These are phyloP conservation scores for Danaus chrysippus DNA, from an alignment of 2,888 invertebrate genomes.

Conservation along the genomic window DNA sequence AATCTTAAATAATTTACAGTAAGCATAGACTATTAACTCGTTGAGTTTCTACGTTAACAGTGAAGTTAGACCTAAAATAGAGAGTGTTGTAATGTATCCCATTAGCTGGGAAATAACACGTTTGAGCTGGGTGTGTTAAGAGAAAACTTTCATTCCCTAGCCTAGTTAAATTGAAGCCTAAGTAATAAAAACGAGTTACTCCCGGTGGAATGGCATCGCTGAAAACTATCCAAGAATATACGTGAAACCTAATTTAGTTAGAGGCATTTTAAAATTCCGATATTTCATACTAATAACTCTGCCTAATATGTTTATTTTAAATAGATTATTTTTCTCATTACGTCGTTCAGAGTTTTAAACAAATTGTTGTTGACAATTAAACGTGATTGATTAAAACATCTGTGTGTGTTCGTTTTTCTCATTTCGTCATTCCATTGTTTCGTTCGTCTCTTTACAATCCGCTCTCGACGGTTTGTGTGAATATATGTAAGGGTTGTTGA, in stretches of 20 bases:
- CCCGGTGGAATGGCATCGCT: constrained; percentile 11
- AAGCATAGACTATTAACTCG: no score
- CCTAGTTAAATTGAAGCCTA: constrained; percentile 2
- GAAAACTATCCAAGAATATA: constrained; percentile 11
- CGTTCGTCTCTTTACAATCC: constrained; percentile 52
- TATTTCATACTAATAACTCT: no score
- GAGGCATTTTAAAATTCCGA: neutral
- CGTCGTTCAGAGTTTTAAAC: no score
- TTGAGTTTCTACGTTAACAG: no score
- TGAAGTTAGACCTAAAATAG: no score
- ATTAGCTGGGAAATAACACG: constrained; percentile 2
- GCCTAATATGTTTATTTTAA: no score
- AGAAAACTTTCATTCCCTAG: neutral
- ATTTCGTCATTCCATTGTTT: constrained; percentile 50
- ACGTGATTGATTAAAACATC: neutral
- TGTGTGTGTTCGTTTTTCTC: constrained; percentile 22
- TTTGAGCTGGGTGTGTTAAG: neutral
- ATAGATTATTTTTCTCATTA: no score
- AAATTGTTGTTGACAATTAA: neutral
- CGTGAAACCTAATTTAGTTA: constrained; percentile 10
- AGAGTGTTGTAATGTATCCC: constrained; percentile 1
- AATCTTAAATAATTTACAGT: no score
- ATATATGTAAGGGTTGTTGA: constrained; percentile 17
- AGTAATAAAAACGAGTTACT: constrained; percentile 16
- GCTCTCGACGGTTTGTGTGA: constrained; percentile 41